Evolutionary conservation across 2,888 invertebrate genomes (phyloP), one percentile per base, ranked within the genome.

Genomic region (Cancer borealis): DNA sequence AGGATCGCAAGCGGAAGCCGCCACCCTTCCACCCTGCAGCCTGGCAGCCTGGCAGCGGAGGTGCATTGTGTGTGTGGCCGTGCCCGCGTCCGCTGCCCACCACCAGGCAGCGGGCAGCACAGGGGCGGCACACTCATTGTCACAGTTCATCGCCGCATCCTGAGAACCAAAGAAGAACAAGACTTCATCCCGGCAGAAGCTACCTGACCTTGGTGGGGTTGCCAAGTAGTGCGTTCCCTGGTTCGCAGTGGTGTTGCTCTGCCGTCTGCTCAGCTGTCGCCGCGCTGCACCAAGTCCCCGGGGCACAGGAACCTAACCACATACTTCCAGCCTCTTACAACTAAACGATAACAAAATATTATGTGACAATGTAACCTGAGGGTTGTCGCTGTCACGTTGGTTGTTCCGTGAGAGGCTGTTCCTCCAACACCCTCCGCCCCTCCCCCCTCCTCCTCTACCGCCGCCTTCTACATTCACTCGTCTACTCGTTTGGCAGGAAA

Each of bases 171-270:
- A 66, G 66, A 39, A 66, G 49, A 91, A 91, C 39, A 90, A 30
- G 39, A 45, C 45, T 66, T 66, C 91, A 91, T 91, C 66, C 66
- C 26, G 91, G 91, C 91, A 91, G 60, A 60, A 91, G 91, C 66
- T 66, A 91, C 91, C 91, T 66, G 91, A 91, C 91, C 91, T 91
- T 91, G 91, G 66, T 66, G 21, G 26, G 5, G 91, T 66, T 66
- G 91, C 66, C 91, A 60, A 91, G 45, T 60, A 66, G n/a, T 88
- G 21, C n/a, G 39, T 46, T 26, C 39, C 66, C 73, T 39, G 26
- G 26, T 47, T 10, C 8, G n/a, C 3, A n/a, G 26, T 49, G 49
- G 26, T 88, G 88, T 39, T 39, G 84, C 84, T 30, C 84, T 84
- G 84, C 84, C 84, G 39, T 26, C 84, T 39, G 84, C 84, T 84